Evolutionary conservation across 2,113 vertebrate species (phyloP).

Genomic region (Dermatemys mawii): DNA sequence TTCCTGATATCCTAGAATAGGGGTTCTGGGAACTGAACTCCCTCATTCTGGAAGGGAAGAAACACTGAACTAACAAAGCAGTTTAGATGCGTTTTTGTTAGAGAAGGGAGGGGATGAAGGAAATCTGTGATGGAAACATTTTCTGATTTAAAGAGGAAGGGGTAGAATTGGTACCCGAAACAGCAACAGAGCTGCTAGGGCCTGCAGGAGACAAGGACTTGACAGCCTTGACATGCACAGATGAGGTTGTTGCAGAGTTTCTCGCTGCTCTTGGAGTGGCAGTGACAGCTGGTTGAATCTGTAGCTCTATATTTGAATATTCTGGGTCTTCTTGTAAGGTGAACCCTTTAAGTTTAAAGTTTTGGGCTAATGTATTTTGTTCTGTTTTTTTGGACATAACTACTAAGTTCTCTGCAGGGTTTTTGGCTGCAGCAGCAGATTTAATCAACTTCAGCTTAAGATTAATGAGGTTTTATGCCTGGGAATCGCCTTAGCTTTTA

Average conservation of each 20-base stretch:
- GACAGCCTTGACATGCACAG: background rate
- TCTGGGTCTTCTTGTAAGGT: accelerated
- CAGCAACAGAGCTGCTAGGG: background rate
- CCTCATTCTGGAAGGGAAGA: too few species aligned
- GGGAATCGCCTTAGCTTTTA: background rate
- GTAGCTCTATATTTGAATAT: background rate
- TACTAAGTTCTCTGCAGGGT: background rate
- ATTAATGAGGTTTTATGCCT: constrained; percentile 22
- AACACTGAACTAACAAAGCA: background rate
- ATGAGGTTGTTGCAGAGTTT: background rate
- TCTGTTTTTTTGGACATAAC: background rate
- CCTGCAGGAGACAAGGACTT: background rate
- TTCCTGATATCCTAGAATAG: background rate
- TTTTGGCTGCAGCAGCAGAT: constrained; percentile 1
- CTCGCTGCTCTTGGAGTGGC: background rate
- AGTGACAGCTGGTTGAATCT: background rate
- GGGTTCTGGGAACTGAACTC: background rate
- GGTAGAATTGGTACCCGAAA: background rate
- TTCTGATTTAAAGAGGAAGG: background rate
- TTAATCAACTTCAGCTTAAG: background rate
- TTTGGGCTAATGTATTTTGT: background rate
- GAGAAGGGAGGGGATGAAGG: background rate
- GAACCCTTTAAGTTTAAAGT: background rate
- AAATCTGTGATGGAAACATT: background rate
- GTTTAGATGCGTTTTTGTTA: background rate